These are phyloP conservation scores for Hybognathus amarus DNA, from an alignment of 2,797 vertebrate genomes.

Conservation along the genomic window DNA sequence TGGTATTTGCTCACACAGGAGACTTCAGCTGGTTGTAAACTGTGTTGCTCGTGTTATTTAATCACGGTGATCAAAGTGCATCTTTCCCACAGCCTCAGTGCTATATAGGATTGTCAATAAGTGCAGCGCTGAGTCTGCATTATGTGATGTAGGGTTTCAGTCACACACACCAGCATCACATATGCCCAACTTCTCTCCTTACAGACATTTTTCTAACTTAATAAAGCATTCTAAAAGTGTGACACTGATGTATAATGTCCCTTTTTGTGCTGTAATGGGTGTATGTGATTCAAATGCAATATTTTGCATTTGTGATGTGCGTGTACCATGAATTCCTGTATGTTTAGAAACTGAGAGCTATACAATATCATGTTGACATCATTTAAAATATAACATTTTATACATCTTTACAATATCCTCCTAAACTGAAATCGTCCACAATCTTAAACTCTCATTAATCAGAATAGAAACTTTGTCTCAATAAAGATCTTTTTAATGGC, in stretches of 20 bases:
- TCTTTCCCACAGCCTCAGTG: conserved; percentile 36
- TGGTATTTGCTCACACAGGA: not conserved
- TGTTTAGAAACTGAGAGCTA: not conserved
- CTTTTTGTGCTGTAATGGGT: not conserved
- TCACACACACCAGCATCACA: not conserved
- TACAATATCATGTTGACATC: not conserved
- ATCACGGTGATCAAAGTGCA: conserved; percentile 27
- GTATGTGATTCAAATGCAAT: not conserved
- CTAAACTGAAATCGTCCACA: not conserved
- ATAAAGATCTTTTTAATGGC: not conserved
- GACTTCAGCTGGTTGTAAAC: conserved; percentile 1
- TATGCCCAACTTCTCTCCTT: not conserved
- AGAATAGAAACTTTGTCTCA: not conserved
- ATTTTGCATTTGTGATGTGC: not conserved
- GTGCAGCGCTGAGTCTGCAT: conserved; percentile 18
- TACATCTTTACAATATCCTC: not conserved
- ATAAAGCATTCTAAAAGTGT: not conserved
- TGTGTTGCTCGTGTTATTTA: conserved; percentile 34
- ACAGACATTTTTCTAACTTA: not conserved
- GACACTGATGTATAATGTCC: not conserved
- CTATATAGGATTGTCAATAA: conserved; percentile 18
- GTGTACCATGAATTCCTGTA: not conserved
- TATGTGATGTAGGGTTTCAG: conserved; percentile 25
- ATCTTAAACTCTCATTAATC: not conserved
- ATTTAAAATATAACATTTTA: not conserved